These are phyloP conservation scores for Philopotamus ludificatus DNA, from an alignment of 1,140 invertebrate genomes.

Conservation along the genomic window DNA sequence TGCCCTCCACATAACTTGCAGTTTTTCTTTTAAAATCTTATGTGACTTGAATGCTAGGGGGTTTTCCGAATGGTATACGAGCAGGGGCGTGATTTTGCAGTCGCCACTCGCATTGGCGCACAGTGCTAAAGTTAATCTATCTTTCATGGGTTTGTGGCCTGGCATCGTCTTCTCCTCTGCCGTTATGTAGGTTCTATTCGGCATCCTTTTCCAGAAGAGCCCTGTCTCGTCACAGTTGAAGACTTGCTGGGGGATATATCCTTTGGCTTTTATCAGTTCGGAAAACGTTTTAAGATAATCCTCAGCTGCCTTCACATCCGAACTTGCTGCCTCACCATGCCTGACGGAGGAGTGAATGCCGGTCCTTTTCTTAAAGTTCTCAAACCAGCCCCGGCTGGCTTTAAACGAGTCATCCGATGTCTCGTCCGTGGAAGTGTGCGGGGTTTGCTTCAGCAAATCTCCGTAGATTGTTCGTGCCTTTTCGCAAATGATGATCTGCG, in stretches of 20 bases:
- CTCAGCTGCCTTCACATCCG: neutral
- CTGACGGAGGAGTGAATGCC: neutral
- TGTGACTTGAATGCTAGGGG: conserved; percentile 46
- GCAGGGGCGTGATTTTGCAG: conserved; percentile 43
- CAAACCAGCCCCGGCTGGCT: neutral
- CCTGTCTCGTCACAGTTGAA: conserved; percentile 51
- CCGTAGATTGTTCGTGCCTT: conserved; percentile 32
- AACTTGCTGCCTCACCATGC: neutral
- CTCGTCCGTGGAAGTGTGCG: neutral
- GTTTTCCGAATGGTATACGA: conserved; percentile 49
- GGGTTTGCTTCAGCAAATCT: conserved; percentile 30
- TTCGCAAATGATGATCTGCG: conserved; percentile 34
- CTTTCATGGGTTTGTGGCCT: conserved; percentile 52
- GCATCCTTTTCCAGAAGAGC: conserved; percentile 51
- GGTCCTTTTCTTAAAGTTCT: neutral
- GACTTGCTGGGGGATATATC: conserved; percentile 46
- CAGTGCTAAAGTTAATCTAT: conserved; percentile 48
- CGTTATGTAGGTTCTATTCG: conserved; percentile 48
- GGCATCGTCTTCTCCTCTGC: conserved; percentile 46
- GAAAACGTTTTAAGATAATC: neutral
- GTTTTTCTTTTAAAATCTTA: conserved; percentile 41
- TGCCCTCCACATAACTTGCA: conserved; percentile 47
- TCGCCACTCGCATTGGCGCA: conserved; percentile 49
- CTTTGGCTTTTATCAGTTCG: conserved; percentile 38
- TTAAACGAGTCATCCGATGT: neutral